Evolutionary conservation across 2,888 invertebrate species (phyloP), one percentile per base, ranked within the genome.

Genomic region (Oscheius onirici): DNA sequence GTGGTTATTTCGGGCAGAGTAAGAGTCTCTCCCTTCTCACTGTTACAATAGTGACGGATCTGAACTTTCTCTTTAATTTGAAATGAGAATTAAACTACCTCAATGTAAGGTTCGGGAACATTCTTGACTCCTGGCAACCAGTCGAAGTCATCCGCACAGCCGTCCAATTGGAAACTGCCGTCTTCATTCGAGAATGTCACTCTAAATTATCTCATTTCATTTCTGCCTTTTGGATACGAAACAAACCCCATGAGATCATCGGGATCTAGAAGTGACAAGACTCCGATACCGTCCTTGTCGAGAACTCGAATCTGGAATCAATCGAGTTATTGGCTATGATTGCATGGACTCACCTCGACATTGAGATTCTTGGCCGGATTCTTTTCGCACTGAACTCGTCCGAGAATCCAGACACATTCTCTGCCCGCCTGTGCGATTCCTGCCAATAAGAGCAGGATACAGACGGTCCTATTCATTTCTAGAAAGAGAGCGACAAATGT

Each of bases 201-300:
- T 41, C 86, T 85, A 69, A 55, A 80, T 67, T 2, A 17, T n/a
- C n/a, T n/a, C n/a, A n/a, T n/a, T n/a, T n/a, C n/a, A n/a, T n/a
- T n/a, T n/a, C n/a, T n/a, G n/a, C n/a, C n/a, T n/a, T n/a, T n/a
- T n/a, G n/a, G n/a, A n/a, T n/a, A n/a, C n/a, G n/a, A 17, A 28
- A 24, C 51, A 22, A 52, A 86, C 85, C 86, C 86, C 86, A 86
- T 86, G 70, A 85, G 67, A 71, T 86, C 86, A 75, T 86, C 86
- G 2, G 86, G 85, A 72, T 86, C 86, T 55, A 86, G 69, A 26
- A 82, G 71, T 65, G 83, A 76, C 73, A 72, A 76, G 67, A 75
- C 78, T 34, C 79, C 80, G 20, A 73, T 71, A 10, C 83, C 82
- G 67, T 86, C 86, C 22, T 78, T 73, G 69, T 86, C 86, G 71